These are phyloP conservation scores for Mareca strepera DNA, from an alignment of 2,797 vertebrate species.

Conservation along the genomic window DNA sequence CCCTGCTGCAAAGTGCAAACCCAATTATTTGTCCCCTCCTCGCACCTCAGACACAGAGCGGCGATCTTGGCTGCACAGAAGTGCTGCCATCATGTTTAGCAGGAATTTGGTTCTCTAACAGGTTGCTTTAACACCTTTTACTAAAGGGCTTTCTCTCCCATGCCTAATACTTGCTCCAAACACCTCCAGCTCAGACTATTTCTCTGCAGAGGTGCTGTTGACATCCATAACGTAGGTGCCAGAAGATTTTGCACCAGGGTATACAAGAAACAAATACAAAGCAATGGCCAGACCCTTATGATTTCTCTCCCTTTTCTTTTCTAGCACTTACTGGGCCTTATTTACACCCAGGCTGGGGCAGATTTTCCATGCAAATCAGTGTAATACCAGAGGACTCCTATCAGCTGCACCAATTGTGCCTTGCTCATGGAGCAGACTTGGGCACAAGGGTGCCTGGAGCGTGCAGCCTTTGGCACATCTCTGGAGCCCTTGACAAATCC, in stretches of 20 bases:
- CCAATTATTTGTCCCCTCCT: neutral
- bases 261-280: neutral
- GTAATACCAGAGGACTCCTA: neutral
- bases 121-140: neutral
- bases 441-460: neutral
- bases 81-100: neutral
- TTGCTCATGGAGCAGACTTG: neutral
- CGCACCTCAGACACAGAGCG: neutral
- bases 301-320: neutral
- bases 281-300: neutral
- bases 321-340: neutral
- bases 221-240: neutral
- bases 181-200: neutral
- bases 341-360: neutral
- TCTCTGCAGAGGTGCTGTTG: neutral
- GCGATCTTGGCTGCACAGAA: neutral
- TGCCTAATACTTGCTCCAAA: no score
- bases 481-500: neutral
- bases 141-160: neutral
- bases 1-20: neutral
- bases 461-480: neutral
- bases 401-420: fast-evolving
- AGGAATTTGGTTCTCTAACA: neutral
- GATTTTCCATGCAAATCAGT: neutral
- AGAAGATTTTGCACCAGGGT: neutral